A percentile compares a stretch with the other conserved stretches of the same genome.
These are phyloP conservation scores for Merluccius polli DNA, from an alignment of 2,797 vertebrate genomes.

Conservation along the genomic window DNA sequence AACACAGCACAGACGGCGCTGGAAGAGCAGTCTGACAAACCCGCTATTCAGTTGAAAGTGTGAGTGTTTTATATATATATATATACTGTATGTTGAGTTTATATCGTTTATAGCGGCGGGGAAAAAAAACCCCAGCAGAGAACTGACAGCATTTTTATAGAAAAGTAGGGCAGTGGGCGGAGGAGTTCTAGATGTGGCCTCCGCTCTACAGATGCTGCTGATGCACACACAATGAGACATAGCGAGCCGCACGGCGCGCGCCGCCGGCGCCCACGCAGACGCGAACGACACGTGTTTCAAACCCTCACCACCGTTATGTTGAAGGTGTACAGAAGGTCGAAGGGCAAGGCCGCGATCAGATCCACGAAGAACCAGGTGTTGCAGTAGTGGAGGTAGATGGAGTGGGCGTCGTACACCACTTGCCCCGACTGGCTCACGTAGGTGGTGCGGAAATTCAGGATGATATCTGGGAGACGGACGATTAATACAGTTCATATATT, in stretches of 20 bases:
- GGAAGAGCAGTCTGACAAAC: too few relatives aligned
- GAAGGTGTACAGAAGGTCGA: conserved; percentile 93
- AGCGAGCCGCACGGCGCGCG: neutral
- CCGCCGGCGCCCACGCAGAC: neutral
- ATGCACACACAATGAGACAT: too few relatives aligned
- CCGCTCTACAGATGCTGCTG: too few relatives aligned
- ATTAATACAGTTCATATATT: neutral
- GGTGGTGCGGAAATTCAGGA: conserved; percentile 93
- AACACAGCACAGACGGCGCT: too few relatives aligned
- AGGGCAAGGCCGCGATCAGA: conserved; percentile 91
- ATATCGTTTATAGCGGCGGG: too few relatives aligned
- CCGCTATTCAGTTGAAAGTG: too few relatives aligned
- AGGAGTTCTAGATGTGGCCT: neutral
- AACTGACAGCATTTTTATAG: neutral
- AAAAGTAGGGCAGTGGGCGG: neutral
- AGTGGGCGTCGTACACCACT: conserved; percentile 87
- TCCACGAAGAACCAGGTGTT: conserved; percentile 96
- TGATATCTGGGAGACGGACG: conserved; percentile 79
- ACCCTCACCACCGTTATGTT: conserved; percentile 91
- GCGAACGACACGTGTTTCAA: neutral
- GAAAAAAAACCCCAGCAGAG: too few relatives aligned
- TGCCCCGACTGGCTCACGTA: conserved; percentile 94
- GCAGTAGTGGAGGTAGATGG: conserved; percentile 91
- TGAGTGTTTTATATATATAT: too few relatives aligned
- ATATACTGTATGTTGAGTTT: too few relatives aligned